Percentiles rank a stretch among this genome's conserved stretches.
Evolutionary conservation across 1,140 invertebrate genomes (phyloP).

Genomic region (Macrotrachela quadricornifera): DNA sequence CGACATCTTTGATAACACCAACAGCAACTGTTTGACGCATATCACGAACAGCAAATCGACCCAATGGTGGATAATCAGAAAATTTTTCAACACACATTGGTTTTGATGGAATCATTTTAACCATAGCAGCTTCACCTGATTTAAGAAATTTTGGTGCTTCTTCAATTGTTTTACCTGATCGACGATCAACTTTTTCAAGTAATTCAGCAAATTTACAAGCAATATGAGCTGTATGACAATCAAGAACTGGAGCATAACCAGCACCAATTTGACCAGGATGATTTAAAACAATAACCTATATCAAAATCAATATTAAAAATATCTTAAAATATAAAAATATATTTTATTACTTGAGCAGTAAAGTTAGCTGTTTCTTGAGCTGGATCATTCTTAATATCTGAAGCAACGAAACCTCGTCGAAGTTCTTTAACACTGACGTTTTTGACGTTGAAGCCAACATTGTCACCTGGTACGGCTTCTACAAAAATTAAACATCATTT

Average conservation of each 20-base stretch:
- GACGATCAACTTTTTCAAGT: slow-evolving; percentile 84
- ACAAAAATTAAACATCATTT: slow-evolving; percentile 11
- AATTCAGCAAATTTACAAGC: slow-evolving; percentile 92
- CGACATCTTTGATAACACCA: slow-evolving; percentile 33
- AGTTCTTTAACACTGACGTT: slow-evolving; percentile 96
- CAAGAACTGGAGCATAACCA: slow-evolving; percentile 86
- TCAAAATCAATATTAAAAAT: too few species aligned
- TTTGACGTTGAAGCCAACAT: slow-evolving; percentile 98
- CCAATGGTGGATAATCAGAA: slow-evolving; percentile 85
- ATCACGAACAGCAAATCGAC: slow-evolving; percentile 92
- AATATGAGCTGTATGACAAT: slow-evolving; percentile 96
- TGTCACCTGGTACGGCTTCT: slow-evolving; percentile 86
- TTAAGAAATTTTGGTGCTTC: slow-evolving; percentile 49
- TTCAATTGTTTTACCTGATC: slow-evolving; percentile 46
- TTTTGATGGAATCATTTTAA: slow-evolving; percentile 68
- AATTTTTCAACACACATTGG: slow-evolving; percentile 91
- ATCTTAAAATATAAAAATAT: too few species aligned
- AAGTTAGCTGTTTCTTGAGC: slow-evolving; percentile 64
- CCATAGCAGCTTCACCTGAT: slow-evolving; percentile 79
- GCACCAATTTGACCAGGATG: slow-evolving; percentile 89
- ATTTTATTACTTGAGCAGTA: slow-evolving; percentile 48
- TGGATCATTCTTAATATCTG: slow-evolving; percentile 84
- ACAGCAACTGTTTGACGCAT: slow-evolving; percentile 98
- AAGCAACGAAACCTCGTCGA: slow-evolving; percentile 80
- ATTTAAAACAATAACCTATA: slow-evolving; percentile 62